These are phyloP conservation scores for Cephalopholis sonnerati DNA, from an alignment of 2,113 vertebrate genomes.

Conservation along the genomic window DNA sequence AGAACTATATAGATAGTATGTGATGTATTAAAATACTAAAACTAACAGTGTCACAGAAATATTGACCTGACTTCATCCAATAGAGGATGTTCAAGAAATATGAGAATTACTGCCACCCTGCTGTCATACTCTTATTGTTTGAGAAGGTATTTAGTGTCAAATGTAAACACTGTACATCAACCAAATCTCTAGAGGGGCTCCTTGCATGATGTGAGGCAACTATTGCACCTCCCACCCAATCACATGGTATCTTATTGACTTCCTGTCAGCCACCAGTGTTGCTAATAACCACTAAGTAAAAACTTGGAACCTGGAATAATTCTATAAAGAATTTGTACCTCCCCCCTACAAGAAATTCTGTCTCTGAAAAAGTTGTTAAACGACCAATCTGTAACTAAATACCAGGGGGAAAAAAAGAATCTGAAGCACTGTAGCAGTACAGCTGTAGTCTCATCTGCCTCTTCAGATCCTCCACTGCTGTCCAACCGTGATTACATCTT, in stretches of 20 bases:
- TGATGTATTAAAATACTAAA: no score
- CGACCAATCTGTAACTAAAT: constrained; percentile 34
- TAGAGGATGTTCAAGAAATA: background rate
- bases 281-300: no score
- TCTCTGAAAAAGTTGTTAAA: constrained; percentile 28
- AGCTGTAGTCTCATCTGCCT: constrained; percentile 46
- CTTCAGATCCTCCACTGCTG: constrained; percentile 40
- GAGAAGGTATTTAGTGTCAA: no score
- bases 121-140: no score
- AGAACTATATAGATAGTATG: no score
- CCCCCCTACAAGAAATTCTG: background rate
- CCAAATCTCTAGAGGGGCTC: background rate
- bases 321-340: no score
- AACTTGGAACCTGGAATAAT: no score
- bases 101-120: background rate
- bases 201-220: background rate
- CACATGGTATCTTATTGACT: background rate
- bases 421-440: constrained; percentile 3
- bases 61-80: background rate
- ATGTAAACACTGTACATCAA: no score
- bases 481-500: constrained; percentile 47
- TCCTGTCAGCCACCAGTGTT: background rate
- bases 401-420: background rate
- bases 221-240: background rate
- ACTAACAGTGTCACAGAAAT: no score